Base-by-base conservation (phyloP, 2,888 invertebrate species). In the Pristionchus mayeri region DNA sequence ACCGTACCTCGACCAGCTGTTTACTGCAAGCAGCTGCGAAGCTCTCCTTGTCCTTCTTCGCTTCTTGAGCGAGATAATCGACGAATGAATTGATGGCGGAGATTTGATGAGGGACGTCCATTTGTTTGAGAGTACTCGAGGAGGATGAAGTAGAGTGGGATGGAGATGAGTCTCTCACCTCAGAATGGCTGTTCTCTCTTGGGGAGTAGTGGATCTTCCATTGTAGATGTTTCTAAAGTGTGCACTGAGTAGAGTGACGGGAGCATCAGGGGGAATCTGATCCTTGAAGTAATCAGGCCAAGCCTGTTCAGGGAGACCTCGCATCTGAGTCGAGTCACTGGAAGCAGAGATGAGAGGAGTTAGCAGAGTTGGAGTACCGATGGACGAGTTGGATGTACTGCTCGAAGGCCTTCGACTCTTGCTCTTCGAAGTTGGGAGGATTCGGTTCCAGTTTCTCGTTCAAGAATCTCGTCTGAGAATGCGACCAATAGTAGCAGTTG, bases 31-130 rank as follows among this genome's bases (percentile, higher is more conserved):
- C 71, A 24, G 71, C 37, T 44, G 67, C 24, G 13, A 18, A 18
- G 11, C 63, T 63, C 24, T 30, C 37, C 2, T 81, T 48, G 21
- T 37, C 37, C n/a, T 18, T 34, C 21, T 71, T 44, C 34, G 24
- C 80, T 34, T 80, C 80, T 57, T 80, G 86, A 13, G 85, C 84
- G 40, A 89, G 75, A 63, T 87, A 89, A 48, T 89, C 88, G n/a
- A 89, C 85, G 57, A 89, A 84, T n/a, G 84, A 60, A 71, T 89
- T 87, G 13, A 86, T 85, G 21, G 80, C 84, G 16, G 80, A 52
- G 16, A 86, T 86, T 52, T 87, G 57, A 34, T 89, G 85, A n/a
- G 84, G 71, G 21, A 85, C 80, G 44, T 54, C 81, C 85, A 87
- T 83, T n/a, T 30, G 24, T 16, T 80, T 85, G 50, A 86, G 37